Base-by-base conservation (phyloP, 2,888 invertebrate species). In the Ptychoptera albimana region DNA sequence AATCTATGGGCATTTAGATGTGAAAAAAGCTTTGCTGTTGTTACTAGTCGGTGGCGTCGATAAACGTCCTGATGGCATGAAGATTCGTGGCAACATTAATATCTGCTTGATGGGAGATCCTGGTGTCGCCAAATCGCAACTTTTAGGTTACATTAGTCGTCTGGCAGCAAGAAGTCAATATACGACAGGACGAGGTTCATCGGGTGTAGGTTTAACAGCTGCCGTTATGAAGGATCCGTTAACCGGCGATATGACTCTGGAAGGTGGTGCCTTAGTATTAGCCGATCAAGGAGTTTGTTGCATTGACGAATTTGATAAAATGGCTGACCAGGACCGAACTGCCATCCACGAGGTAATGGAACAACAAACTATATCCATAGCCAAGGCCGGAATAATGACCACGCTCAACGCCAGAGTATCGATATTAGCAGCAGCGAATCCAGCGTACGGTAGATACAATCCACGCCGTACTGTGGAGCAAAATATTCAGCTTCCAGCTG, bases 261-360 rank as follows among this genome's bases (percentile, higher is more conserved):
- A 96, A 61, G 94, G 97, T 35, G 98, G 98, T 8, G 94, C 98
- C 10, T 68, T 99, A 31, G 97, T 97, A 34, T 66, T 97, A 51
- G 94, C 96, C 1, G 96, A 97, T 68, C 85, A 89, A 60, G 96
- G 96, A 43, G 85, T 94, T 46, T 98, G 98, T 64, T 98, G 97
- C 66, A 98, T 99, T 61, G 98, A 99, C 63, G 98, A 99, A 70
- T 99, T 99, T 64, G 98, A 99, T 69, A 99, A 98, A 70, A 96
- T 98, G 97, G 87, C 92, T 41, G 97, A 98, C 51, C 66, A 69
- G 37, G 97, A 98, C 67, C 76, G 94, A 57, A 92, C 92, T 1
- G 89, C 94, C 45, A 93, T 96, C 53, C 94, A 96, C 63, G 94
- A 96, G 70, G 94, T 94, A 36, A 93, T 93, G 93, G 98, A 98